Evolutionary conservation across 64 coral and sea anemone species (phyloP).

Genomic region (Anthopleura sola): DNA sequence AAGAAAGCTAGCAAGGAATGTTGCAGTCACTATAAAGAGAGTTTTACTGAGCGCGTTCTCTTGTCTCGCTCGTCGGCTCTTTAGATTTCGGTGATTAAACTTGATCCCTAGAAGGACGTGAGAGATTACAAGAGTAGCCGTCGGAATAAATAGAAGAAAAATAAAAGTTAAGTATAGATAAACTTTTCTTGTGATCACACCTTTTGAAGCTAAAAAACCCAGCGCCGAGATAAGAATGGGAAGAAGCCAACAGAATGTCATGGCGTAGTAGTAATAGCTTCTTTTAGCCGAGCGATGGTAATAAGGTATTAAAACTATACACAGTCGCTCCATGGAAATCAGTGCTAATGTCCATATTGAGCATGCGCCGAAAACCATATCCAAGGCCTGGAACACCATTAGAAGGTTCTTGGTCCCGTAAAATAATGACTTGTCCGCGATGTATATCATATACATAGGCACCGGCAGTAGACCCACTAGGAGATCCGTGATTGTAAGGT

Average conservation of each 20-base stretch:
- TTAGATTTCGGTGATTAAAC: conserved; percentile 15
- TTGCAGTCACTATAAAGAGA: conserved; percentile 16
- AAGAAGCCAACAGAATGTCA: conserved; percentile 17
- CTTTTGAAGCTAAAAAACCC: background rate
- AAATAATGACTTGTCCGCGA: background rate
- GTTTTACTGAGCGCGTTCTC: conserved; percentile 15
- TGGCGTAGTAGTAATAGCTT: background rate
- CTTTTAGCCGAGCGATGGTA: background rate
- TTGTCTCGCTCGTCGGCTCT: conserved; percentile 3
- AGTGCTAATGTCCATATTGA: conserved; percentile 18
- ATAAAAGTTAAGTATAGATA: conserved; percentile 10
- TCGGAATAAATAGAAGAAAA: conserved; percentile 15
- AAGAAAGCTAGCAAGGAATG: conserved; percentile 10
- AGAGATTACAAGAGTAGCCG: conserved; percentile 17
- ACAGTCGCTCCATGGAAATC: conserved; percentile 20
- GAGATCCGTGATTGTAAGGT: conserved; percentile 12
- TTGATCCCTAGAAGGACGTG: conserved; percentile 11
- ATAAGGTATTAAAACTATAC: background rate
- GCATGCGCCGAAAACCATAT: conserved; percentile 34
- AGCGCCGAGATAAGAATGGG: background rate
- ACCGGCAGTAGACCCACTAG: conserved; percentile 1
- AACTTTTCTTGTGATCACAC: background rate
- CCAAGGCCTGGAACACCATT: background rate
- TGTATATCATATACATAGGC: conserved; percentile 25
- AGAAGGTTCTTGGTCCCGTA: background rate